These are phyloP conservation scores for Calephelis perditalis DNA, from an alignment of 2,888 invertebrate genomes.

Conservation along the genomic window DNA sequence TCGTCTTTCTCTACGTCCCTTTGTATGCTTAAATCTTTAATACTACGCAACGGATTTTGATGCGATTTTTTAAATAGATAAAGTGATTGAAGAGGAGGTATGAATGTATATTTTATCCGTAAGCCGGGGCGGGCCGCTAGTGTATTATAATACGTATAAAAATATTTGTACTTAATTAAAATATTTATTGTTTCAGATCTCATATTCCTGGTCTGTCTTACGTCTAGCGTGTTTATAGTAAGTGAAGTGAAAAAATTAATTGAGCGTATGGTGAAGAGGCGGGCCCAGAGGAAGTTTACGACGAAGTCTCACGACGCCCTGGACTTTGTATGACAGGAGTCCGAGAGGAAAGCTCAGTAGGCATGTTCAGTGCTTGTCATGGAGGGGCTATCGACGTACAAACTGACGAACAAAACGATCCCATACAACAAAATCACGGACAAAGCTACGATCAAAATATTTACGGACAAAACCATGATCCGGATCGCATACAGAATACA, in stretches of 20 bases:
- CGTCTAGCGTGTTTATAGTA: conserved; percentile 97
- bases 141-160: too few relatives aligned
- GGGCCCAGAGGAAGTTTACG: conserved; percentile 57
- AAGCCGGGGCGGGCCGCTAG: too few relatives aligned
- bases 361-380: conserved; percentile 27
- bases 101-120: too few relatives aligned
- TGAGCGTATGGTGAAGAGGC: conserved; percentile 85
- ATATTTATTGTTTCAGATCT: conserved; percentile 83
- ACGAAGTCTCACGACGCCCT: conserved; percentile 68
- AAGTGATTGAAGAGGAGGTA: too few relatives aligned
- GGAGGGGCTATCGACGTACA: conserved; percentile 25
- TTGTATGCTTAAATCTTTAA: too few relatives aligned
- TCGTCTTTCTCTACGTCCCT: too few relatives aligned
- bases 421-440: conserved; percentile 4
- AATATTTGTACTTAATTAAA: too few relatives aligned
- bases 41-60: too few relatives aligned
- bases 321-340: conserved; percentile 87
- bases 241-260: conserved; percentile 94
- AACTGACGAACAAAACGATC: conserved; percentile 11
- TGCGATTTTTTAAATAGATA: too few relatives aligned
- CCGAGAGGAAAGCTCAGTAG: conserved; percentile 64
- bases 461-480: not conserved
- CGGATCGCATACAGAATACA: too few relatives aligned
- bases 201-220: conserved; percentile 91
- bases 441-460: not conserved